Percentiles rank a stretch among this genome's conserved stretches.
These are phyloP conservation scores for Heterotilapia buettikoferi DNA, from an alignment of 2,113 vertebrate species.

Conservation along the genomic window DNA sequence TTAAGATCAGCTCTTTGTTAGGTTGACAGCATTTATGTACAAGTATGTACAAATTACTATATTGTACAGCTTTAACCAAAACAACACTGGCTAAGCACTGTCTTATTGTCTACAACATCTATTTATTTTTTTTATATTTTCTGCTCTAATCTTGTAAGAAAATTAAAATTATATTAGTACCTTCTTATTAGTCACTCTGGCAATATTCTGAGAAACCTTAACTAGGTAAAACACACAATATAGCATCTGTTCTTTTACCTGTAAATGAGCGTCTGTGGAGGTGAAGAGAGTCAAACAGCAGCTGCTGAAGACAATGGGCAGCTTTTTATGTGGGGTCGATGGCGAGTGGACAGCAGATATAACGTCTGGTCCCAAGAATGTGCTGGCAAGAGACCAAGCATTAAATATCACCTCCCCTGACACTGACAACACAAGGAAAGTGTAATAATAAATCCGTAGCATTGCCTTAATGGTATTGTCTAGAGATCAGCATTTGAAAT, in stretches of 20 bases:
- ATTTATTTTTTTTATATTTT: neutral
- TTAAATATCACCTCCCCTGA: constrained; percentile 51
- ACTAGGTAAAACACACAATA: neutral
- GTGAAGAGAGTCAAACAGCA: constrained; percentile 13
- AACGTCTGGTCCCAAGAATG: constrained; percentile 66
- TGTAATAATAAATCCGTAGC: constrained; percentile 45
- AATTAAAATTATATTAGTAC: neutral
- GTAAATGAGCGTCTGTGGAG: neutral
- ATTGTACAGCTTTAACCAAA: neutral
- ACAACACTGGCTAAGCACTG: neutral
- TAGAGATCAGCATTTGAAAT: neutral
- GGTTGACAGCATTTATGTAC: neutral
- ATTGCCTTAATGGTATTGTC: neutral
- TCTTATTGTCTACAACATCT: neutral
- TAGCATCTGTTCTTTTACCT: constrained; percentile 33
- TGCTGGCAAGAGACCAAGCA: constrained; percentile 48
- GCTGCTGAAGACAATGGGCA: constrained; percentile 48
- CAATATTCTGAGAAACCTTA: neutral
- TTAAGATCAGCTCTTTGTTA: neutral
- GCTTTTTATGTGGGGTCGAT: constrained; percentile 53
- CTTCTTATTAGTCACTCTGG: neutral
- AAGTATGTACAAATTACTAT: neutral
- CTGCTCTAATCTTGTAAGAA: neutral
- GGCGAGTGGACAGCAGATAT: constrained; percentile 59
- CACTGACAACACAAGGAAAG: constrained; percentile 10